Conservation (phyloP, 2,797 vertebrate species). For the Phrynocephalus vlangalii region DNA sequence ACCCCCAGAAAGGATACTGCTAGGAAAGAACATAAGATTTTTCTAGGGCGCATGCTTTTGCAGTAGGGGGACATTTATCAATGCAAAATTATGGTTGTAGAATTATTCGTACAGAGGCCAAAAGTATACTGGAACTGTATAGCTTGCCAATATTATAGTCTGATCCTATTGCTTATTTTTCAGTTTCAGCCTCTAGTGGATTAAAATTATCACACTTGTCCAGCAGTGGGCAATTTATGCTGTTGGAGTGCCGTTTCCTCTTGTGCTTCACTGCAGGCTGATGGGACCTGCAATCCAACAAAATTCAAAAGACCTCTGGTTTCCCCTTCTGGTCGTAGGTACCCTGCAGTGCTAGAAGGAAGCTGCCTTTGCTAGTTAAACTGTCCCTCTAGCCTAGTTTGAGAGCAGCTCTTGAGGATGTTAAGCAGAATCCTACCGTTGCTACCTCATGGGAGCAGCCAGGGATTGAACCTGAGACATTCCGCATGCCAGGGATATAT, state of each 20-base stretch:
- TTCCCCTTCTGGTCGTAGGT: neutral
- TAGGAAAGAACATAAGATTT: neutral
- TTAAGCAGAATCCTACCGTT: too few species aligned
- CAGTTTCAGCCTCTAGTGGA: neutral
- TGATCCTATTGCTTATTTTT: neutral
- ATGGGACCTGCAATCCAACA: neutral
- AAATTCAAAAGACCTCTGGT: neutral
- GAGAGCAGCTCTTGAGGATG: too few species aligned
- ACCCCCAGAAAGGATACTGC: neutral
- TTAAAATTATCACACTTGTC: neutral
- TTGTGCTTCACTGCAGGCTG: neutral
- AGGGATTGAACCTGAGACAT: neutral
- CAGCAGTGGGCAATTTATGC: neutral
- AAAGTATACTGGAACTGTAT: neutral
- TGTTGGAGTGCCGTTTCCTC: neutral
- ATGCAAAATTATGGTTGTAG: neutral
- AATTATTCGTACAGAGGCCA: neutral
- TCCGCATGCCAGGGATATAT: neutral
- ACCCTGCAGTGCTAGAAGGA: too few species aligned
- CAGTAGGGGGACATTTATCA: neutral
- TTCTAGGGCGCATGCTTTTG: neutral
- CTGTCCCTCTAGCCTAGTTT: too few species aligned
- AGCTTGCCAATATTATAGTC: neutral
- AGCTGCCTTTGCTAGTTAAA: too few species aligned
- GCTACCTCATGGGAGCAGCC: neutral